These are phyloP conservation scores for Tiphia femorata DNA, from an alignment of 2,888 invertebrate species.

Conservation along the genomic window DNA sequence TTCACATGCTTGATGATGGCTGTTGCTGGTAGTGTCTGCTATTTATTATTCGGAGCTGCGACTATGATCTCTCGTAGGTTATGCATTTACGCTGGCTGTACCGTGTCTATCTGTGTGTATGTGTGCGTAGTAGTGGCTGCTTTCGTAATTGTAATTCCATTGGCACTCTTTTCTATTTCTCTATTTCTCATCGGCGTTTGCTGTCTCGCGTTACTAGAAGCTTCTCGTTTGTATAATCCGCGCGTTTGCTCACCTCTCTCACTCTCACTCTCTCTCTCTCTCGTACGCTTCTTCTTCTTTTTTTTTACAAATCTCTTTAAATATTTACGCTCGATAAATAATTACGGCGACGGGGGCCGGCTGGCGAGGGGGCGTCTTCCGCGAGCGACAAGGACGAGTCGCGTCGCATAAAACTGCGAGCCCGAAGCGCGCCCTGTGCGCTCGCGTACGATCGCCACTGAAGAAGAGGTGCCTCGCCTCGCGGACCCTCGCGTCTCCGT, in stretches of 20 bases:
- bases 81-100: no score
- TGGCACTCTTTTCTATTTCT: no score
- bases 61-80: no score
- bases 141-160: no score
- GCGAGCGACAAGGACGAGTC: conserved; percentile 32
- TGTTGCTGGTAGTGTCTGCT: no score
- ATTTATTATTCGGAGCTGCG: no score
- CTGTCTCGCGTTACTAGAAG: conserved; percentile 16
- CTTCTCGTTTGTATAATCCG: conserved; percentile 15
- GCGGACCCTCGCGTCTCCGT: conserved; percentile 49
- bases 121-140: no score
- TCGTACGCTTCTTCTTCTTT: conserved; percentile 22
- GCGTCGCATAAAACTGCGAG: conserved; percentile 65
- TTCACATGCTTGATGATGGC: no score
- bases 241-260: conserved; percentile 40
- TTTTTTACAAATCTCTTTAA: conserved; percentile 40
- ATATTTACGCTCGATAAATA: conserved; percentile 67
- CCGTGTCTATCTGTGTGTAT: no score
- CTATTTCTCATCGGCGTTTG: conserved; percentile 3
- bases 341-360: conserved; percentile 41
- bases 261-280: conserved; percentile 22
- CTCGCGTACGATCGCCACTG: conserved; percentile 12
- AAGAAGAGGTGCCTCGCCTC: conserved; percentile 23
- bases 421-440: conserved; percentile 45
- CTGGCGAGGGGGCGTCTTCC: conserved; percentile 32